Evolutionary conservation across 2,113 vertebrate species (phyloP).

Genomic region (Epinephelus moara): DNA sequence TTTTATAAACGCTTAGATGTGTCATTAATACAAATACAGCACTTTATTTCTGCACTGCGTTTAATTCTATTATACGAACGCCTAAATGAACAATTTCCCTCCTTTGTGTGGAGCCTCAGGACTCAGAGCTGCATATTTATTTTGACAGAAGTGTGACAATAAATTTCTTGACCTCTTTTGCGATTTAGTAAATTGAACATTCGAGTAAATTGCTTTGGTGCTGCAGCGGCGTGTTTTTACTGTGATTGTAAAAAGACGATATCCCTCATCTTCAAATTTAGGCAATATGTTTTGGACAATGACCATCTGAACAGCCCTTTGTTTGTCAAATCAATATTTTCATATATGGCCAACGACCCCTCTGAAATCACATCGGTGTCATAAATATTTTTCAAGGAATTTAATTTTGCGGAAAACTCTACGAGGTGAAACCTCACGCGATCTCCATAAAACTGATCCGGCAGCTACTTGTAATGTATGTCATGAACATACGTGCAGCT

Average conservation of each 20-base stretch:
- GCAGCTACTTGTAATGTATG: slow-evolving; percentile 26
- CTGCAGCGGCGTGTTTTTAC: slow-evolving; percentile 15
- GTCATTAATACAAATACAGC: neutral
- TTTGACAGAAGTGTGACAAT: slow-evolving; percentile 24
- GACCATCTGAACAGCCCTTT: slow-evolving; percentile 68
- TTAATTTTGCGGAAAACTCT: slow-evolving; percentile 28
- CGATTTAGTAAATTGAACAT: slow-evolving; percentile 44
- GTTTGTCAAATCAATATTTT: slow-evolving; percentile 76
- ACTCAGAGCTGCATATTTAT: slow-evolving; percentile 15
- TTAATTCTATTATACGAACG: slow-evolving; percentile 3
- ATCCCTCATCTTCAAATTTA: slow-evolving; percentile 55
- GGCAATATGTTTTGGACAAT: slow-evolving; percentile 60
- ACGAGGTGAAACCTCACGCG: slow-evolving; percentile 1
- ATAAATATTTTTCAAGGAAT: slow-evolving; percentile 62
- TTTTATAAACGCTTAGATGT: neutral
- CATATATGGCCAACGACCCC: slow-evolving; percentile 56
- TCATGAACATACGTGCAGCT: slow-evolving; percentile 32
- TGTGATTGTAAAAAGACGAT: slow-evolving; percentile 39
- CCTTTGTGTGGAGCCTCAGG: neutral
- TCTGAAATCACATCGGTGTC: slow-evolving; percentile 39
- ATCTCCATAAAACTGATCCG: slow-evolving; percentile 51
- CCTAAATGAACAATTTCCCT: neutral
- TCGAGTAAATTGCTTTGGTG: slow-evolving; percentile 50
- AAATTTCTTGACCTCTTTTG: slow-evolving; percentile 23
- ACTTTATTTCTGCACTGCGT: slow-evolving; percentile 8